phyloP scores from a whole-genome alignment of 1,140 invertebrate species.

The Saccostrea echinata region DNA sequence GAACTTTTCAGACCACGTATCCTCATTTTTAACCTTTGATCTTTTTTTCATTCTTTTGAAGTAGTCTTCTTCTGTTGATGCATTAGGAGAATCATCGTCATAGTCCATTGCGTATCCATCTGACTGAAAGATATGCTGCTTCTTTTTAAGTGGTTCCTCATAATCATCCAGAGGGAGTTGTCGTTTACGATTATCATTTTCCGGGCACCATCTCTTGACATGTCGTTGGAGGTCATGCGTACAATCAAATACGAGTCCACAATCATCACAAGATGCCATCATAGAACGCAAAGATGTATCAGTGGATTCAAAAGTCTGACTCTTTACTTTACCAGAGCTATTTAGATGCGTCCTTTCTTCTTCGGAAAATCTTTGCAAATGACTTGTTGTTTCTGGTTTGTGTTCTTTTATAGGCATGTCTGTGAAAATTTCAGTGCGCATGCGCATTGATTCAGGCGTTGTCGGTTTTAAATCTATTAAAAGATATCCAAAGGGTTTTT shows the following conservation, averaged over 20 bases:
- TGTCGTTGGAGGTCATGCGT: background rate
- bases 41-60: background rate
- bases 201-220: conserved; percentile 16
- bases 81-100: background rate
- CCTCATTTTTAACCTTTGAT: background rate
- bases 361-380: no score
- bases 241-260: background rate
- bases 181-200: background rate
- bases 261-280: conserved; percentile 26
- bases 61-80: background rate
- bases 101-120: conserved; percentile 14
- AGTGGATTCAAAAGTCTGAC: background rate
- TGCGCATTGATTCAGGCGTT: background rate
- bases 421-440: background rate
- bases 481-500: conserved; percentile 3
- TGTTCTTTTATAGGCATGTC: no score
- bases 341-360: no score
- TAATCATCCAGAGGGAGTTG: background rate
- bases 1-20: background rate
- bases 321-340: background rate
- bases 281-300: background rate
- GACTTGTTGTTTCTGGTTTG: no score
- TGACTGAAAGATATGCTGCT: conserved; percentile 7
- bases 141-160: conserved; percentile 42
- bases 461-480: background rate